phyloP scores from a whole-genome alignment of 30 jellyfish, hydroid and myxozoan genomes.

The Rhopilema esculentum region DNA sequence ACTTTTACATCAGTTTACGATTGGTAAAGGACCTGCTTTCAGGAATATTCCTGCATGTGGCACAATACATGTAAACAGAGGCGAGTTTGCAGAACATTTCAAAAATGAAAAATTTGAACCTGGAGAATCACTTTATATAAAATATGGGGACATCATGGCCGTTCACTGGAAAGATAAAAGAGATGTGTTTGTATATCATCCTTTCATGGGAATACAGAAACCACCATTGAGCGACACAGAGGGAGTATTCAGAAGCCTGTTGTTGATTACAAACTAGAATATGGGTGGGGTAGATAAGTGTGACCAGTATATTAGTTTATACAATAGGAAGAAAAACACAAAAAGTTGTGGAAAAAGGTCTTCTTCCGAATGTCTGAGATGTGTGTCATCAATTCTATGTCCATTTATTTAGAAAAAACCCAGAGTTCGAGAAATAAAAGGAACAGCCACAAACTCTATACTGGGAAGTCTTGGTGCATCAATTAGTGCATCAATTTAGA shows the following conservation, averaged over 20 bases:
- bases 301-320: conserved; percentile 2
- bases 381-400: conserved; percentile 36
- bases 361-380: conserved; percentile 62
- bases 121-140: conserved; percentile 16
- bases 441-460: conserved; percentile 10
- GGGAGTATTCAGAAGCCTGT: not conserved
- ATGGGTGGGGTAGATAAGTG: conserved; percentile 30
- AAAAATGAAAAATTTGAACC: conserved; percentile 9
- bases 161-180: conserved; percentile 48
- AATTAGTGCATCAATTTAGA: not conserved
- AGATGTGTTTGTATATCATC: conserved; percentile 11
- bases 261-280: not conserved
- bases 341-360: conserved; percentile 61
- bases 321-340: conserved; percentile 12
- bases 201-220: not conserved
- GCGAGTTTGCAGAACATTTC: conserved; percentile 35
- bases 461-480: not conserved
- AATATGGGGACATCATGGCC: conserved; percentile 22
- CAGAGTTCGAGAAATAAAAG: conserved; percentile 7
- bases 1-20: conserved; percentile 27
- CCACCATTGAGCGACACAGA: not conserved
- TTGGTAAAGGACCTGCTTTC: conserved; percentile 32
- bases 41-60: conserved; percentile 58
- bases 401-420: conserved; percentile 8
- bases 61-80: conserved; percentile 37